phyloP scores from a whole-genome alignment of 2,888 invertebrate species.

The Noctua janthe region DNA sequence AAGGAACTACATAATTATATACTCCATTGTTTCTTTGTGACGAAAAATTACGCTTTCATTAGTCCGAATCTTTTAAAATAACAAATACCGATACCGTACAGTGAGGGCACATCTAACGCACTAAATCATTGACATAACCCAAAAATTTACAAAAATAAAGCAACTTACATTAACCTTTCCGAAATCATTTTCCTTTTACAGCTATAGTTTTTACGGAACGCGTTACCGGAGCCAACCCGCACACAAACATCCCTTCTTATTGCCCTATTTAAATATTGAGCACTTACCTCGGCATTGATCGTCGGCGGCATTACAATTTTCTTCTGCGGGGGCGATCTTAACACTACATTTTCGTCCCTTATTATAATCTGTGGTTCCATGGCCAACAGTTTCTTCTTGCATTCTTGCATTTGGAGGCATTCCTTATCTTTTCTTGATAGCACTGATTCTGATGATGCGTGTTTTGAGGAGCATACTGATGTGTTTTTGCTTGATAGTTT shows the following conservation, averaged over 20 bases:
- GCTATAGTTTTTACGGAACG: slow-evolving; percentile 22
- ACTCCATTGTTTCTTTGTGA: no score
- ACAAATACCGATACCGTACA: background rate
- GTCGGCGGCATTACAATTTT: slow-evolving; percentile 88
- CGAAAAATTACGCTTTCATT: no score
- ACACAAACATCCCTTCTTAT: slow-evolving; percentile 53
- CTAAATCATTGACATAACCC: no score
- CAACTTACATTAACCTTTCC: slow-evolving; percentile 9
- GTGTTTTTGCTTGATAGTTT: slow-evolving; percentile 87
- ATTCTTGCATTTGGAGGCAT: slow-evolving; percentile 87
- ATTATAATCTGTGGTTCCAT: slow-evolving; percentile 89
- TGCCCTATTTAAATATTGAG: slow-evolving; percentile 64
- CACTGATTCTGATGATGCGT: slow-evolving; percentile 88
- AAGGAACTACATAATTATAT: background rate
- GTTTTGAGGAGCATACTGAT: slow-evolving; percentile 84
- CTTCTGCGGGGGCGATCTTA: slow-evolving; percentile 88
- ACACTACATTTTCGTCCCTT: slow-evolving; percentile 86
- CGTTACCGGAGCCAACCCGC: slow-evolving; percentile 6
- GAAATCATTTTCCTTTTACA: slow-evolving; percentile 7
- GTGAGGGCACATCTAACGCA: background rate
- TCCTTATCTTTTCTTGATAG: slow-evolving; percentile 87
- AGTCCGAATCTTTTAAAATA: no score
- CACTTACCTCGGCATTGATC: slow-evolving; percentile 86
- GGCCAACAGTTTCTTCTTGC: slow-evolving; percentile 86
- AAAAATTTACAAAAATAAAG: background rate